Evolutionary conservation across 2,113 vertebrate species (phyloP).

Genomic region (Siphamia tubifer): DNA sequence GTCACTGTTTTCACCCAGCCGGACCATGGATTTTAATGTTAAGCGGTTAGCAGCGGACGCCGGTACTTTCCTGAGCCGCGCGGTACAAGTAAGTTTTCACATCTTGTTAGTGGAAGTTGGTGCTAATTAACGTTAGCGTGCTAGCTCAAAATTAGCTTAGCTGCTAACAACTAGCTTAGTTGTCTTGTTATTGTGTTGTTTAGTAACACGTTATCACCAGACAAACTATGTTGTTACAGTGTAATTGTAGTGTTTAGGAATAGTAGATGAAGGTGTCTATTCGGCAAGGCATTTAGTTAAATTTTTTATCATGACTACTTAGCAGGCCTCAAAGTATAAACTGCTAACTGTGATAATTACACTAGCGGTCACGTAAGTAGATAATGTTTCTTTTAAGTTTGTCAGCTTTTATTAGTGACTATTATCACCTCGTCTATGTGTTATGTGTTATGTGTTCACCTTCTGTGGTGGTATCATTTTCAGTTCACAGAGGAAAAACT

Average conservation of each 20-base stretch:
- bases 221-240: background rate
- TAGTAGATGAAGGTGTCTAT: background rate
- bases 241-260: too few relatives aligned
- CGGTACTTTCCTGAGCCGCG: constrained; percentile 93
- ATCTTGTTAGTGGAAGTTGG: background rate
- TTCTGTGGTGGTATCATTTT: background rate
- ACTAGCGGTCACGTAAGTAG: background rate
- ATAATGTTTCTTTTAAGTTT: background rate
- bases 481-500: constrained; percentile 99
- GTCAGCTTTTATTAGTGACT: too few relatives aligned
- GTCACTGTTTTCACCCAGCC: constrained; percentile 19
- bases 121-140: constrained; percentile 34
- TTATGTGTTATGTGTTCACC: too few relatives aligned
- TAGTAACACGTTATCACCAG: background rate
- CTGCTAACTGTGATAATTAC: too few relatives aligned
- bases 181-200: background rate
- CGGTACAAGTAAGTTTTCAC: constrained; percentile 87
- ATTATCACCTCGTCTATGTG: too few relatives aligned
- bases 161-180: constrained; percentile 3
- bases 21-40: constrained; percentile 91
- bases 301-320: background rate
- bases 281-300: too few relatives aligned
- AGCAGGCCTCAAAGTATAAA: constrained; percentile 27
- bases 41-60: constrained; percentile 95
- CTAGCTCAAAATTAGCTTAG: constrained; percentile 29